These are phyloP conservation scores for Tapirus indicus DNA, from an alignment of 2,797 vertebrate genomes.

Conservation along the genomic window DNA sequence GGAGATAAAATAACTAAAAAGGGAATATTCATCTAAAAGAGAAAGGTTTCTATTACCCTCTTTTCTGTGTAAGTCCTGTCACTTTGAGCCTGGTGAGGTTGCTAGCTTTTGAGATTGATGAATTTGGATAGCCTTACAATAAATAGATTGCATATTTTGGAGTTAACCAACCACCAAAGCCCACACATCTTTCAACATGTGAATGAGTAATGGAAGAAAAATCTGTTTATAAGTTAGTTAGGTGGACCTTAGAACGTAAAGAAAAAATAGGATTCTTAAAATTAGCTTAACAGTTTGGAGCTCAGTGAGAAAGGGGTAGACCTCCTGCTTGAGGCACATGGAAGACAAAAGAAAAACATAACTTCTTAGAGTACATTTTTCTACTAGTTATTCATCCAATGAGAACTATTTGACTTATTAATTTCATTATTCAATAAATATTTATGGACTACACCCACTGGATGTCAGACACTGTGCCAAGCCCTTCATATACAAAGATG, in stretches of 20 bases:
- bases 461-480: neutral
- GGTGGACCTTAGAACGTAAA: neutral
- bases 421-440: neutral
- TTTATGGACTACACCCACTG: neutral
- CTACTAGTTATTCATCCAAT: neutral
- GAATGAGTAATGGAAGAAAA: slow-evolving; percentile 26
- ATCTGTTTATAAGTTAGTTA: slow-evolving; percentile 29
- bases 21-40: neutral
- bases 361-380: neutral
- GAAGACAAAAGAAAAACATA: slow-evolving; percentile 24
- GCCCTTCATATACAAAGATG: neutral
- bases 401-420: neutral
- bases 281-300: neutral
- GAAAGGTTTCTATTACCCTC: neutral
- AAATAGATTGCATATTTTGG: neutral
- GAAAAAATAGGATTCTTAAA: neutral
- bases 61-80: neutral
- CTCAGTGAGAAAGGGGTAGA: neutral
- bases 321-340: neutral
- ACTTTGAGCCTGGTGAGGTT: neutral
- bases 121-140: neutral
- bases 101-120: neutral
- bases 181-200: neutral
- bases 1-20: slow-evolving; percentile 38
- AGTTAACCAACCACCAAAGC: neutral